Base-by-base conservation (phyloP, 2,113 vertebrate genomes). In the Sebastes schlegelii region DNA sequence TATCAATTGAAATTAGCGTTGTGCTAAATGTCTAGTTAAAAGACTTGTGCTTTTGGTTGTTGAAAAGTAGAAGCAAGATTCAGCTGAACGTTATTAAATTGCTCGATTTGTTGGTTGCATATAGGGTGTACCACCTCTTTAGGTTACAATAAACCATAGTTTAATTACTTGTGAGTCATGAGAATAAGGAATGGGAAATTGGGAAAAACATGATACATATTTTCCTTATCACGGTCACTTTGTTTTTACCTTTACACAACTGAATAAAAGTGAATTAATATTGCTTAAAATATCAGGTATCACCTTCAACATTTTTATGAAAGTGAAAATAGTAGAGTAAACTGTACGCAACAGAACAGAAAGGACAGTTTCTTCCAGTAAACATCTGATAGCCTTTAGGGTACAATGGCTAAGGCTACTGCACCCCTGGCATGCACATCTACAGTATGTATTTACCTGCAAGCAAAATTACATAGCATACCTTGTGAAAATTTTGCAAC, bases 201-300 rank as follows among this genome's bases (percentile, higher is more conserved):
- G 65, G 26, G 13, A 13, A 46, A 43, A 49, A 49, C 17, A 54
- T 52, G 34, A 2, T 17, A 52, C 12, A 43, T 62, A 21, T n/a
- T 42, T 12, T 48, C 55, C 4, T 60, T 57, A 40, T 69, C 10
- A 8, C 17, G 6, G 52, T 60, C 10, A 19, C 19, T 60, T 52
- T 26, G 52, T 83, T 14, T 60, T 73, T 69, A 23, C 46, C 11
- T 6, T 34, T 57, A 72, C 49, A 62, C 6, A 6, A 51, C 55
- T 79, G 70, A 52, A 62, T 42, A 51, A 79, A 61, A 80, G 49
- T 40, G 12, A 72, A 71, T 65, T 73, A 48, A 71, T 64, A 23
- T 49, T 54, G 34, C 48, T 55, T 48, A 73, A 58, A 63, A 55
- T 67, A n/a, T 65, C 42, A 17, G 4, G 54, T 19, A 26, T 71